Evolutionary conservation across 2,888 invertebrate genomes (phyloP).

Genomic region (Ferrisia virgata): DNA sequence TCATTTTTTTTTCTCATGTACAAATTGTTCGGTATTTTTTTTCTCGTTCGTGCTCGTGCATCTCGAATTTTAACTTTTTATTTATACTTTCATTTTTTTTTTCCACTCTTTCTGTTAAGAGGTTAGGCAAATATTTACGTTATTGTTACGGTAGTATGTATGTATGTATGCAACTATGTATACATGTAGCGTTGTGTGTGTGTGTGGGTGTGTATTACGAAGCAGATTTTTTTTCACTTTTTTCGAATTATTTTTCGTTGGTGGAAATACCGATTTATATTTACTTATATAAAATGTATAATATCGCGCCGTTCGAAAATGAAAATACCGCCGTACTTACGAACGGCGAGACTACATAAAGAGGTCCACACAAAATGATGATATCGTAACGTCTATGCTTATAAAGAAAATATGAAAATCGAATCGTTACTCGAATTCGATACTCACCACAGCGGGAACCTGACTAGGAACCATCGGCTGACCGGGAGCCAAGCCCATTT

Average conservation of each 20-base stretch:
- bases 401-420: too few relatives aligned
- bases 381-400: too few relatives aligned
- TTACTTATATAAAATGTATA: background rate
- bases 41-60: background rate
- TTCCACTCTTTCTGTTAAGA: background rate
- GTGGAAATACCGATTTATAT: background rate
- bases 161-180: background rate
- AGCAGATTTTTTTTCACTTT: background rate
- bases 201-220: background rate
- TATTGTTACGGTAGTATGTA: background rate
- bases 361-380: too few relatives aligned
- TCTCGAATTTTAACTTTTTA: background rate
- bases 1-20: background rate
- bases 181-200: background rate
- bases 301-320: background rate
- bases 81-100: too few relatives aligned
- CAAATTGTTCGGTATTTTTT: background rate
- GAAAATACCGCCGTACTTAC: too few relatives aligned
- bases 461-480: constrained; percentile 89
- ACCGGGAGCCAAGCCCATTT: constrained; percentile 83
- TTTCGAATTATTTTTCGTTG: background rate
- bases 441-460: constrained; percentile 87
- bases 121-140: background rate
- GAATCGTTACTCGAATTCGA: constrained; percentile 6
- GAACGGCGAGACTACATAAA: too few relatives aligned